These are phyloP conservation scores for Plagiodera versicolora DNA, from an alignment of 2,888 invertebrate species.

Conservation along the genomic window DNA sequence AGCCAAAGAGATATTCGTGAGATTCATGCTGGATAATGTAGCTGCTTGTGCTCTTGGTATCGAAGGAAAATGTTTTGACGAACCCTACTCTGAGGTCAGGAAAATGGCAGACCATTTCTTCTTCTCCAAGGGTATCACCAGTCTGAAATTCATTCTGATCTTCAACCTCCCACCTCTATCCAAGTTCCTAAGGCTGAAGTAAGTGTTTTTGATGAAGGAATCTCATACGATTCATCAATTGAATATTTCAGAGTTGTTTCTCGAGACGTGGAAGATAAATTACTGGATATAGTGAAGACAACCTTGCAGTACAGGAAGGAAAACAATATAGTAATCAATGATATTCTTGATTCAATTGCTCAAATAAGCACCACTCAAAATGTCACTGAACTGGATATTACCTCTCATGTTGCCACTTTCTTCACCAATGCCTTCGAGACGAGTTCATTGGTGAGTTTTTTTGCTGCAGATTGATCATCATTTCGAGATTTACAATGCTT, in stretches of 20 bases:
- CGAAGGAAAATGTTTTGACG: slow-evolving; percentile 51
- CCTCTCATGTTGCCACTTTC: slow-evolving; percentile 60
- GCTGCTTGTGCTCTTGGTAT: slow-evolving; percentile 56
- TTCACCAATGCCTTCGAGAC: slow-evolving; percentile 59
- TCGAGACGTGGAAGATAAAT: slow-evolving; percentile 49
- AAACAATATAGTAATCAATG: slow-evolving; percentile 50
- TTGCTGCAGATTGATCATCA: too few species aligned
- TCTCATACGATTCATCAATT: too few species aligned
- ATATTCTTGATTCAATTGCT: slow-evolving; percentile 54
- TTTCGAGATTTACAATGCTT: too few species aligned
- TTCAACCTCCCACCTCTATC: slow-evolving; percentile 21
- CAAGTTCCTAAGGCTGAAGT: slow-evolving; percentile 22
- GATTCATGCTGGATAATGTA: slow-evolving; percentile 52
- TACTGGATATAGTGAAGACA: slow-evolving; percentile 43
- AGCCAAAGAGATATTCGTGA: slow-evolving; percentile 48
- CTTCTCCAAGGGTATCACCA: slow-evolving; percentile 10
- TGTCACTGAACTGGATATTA: slow-evolving; percentile 53
- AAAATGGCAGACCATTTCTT: slow-evolving; percentile 36
- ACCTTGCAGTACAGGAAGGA: slow-evolving; percentile 50
- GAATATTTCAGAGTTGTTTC: slow-evolving; percentile 38
- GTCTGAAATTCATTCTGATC: slow-evolving; percentile 1
- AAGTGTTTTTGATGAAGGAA: too few species aligned
- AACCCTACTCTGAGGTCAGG: slow-evolving; percentile 39
- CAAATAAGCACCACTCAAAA: slow-evolving; percentile 39
- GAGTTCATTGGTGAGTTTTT: slow-evolving; percentile 46